Evolutionary conservation across 2,113 vertebrate species (phyloP).

Genomic region (Sapajus apella): DNA sequence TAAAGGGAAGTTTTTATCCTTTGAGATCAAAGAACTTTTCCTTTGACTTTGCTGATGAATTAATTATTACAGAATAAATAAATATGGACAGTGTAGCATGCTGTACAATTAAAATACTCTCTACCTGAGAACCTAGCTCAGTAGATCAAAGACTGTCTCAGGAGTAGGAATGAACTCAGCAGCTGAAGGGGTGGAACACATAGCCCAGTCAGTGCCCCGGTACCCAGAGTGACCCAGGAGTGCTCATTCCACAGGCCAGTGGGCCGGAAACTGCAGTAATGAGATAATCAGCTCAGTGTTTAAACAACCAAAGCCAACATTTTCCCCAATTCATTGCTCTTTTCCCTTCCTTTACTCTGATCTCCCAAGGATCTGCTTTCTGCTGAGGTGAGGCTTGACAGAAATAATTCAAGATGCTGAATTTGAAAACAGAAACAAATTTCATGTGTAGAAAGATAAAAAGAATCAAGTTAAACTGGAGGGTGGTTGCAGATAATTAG

Average conservation of each 20-base stretch:
- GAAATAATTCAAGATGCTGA: constrained; percentile 42
- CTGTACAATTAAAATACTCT: background rate
- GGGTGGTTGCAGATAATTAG: constrained; percentile 66
- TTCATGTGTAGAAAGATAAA: constrained; percentile 40
- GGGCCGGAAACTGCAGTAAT: constrained; percentile 66
- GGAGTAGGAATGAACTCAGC: constrained; percentile 18
- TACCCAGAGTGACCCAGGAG: constrained; percentile 60
- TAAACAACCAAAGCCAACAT: background rate
- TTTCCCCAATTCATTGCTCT: background rate
- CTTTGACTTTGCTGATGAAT: constrained; percentile 53
- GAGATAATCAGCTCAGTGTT: background rate
- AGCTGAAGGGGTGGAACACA: constrained; percentile 20
- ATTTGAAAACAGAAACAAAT: constrained; percentile 55
- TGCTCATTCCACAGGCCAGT: constrained; percentile 59
- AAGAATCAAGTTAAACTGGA: constrained; percentile 42
- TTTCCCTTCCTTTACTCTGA: background rate
- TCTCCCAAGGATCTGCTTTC: constrained; percentile 47
- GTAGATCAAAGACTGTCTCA: background rate
- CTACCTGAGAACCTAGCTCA: background rate
- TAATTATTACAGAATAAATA: constrained; percentile 64
- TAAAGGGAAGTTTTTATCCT: constrained; percentile 56
- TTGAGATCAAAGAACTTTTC: constrained; percentile 63
- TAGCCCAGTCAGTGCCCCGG: constrained; percentile 49
- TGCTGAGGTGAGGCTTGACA: background rate
- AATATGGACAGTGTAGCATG: background rate